Evolutionary conservation across 2,113 vertebrate genomes (phyloP).

Genomic region (Actenoides lindsayi): DNA sequence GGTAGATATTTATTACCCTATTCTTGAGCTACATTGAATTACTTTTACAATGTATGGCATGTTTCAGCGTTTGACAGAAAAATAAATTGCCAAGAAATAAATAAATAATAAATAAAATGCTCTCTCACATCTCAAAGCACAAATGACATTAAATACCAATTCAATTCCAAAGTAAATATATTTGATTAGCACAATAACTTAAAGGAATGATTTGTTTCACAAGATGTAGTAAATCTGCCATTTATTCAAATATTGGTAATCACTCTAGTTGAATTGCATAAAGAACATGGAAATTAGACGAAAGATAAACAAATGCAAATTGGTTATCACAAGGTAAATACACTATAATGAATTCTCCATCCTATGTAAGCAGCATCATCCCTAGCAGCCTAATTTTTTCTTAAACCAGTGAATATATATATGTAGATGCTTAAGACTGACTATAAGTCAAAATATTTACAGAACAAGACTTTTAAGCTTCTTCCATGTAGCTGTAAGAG

Average conservation of each 20-base stretch:
- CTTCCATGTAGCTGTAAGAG: not conserved
- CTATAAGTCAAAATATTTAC: not conserved
- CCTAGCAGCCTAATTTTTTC: not conserved
- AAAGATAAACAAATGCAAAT: constrained; percentile 39
- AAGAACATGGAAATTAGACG: constrained; percentile 13
- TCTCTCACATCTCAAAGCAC: not conserved
- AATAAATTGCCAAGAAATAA: not conserved
- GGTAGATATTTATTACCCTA: not conserved
- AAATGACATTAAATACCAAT: not conserved
- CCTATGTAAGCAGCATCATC: not conserved
- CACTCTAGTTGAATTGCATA: not conserved
- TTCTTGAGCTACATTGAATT: not conserved
- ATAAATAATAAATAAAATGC: not conserved
- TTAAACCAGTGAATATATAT: not conserved
- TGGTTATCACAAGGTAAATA: constrained; percentile 26
- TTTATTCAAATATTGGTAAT: constrained; percentile 29
- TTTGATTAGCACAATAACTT: not conserved
- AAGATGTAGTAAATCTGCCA: not conserved
- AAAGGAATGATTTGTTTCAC: not conserved
- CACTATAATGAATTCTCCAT: not conserved
- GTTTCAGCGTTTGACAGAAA: not conserved
- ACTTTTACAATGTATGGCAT: not conserved
- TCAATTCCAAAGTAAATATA: not conserved
- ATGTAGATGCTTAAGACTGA: not conserved
- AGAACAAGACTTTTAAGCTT: not conserved